Evolutionary conservation across 2,888 invertebrate species (phyloP), one percentile per base, ranked within the genome.

Genomic region (Brachypterus glaber): DNA sequence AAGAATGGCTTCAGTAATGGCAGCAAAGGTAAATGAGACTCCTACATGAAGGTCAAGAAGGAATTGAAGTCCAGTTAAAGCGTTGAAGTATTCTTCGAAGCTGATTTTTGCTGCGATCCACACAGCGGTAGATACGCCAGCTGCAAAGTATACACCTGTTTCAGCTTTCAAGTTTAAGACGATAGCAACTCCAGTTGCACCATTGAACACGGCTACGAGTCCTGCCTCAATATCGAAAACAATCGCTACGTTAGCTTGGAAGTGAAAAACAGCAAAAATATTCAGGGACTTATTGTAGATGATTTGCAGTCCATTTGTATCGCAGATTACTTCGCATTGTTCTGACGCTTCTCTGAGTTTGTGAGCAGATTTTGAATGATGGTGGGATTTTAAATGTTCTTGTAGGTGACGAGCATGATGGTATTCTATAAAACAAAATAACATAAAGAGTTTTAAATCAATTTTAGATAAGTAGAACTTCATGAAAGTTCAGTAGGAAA

Each of bases 211-310:
- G 2, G 29, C 48, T 2, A 42, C 40, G 11, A 49, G 26, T 12
- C 39, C 33, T 2, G 40, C 34, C 13, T 39, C 37, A 8, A 49
- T 13, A 17, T 49, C 46, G n/a, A 49, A 18, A 14, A 48, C 32
- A 9, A 49, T 13, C 9, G 48, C 45, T 15, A 47, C 42, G 1
- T 41, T 35, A 5, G 47, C 48, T 15, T 39, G 42, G 7, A 30
- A 11, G 31, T 51, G 49, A n/a, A 47, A 41, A 2, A 49, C 12
- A 9, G 29, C 46, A 1, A 51, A 11, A 7, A 49, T 33, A 13
- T 35, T 33, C 2, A 45, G 33, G 3, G 45, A 42, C 36, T 26
- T 18, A 21, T 46, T 48, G 15, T 37, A 18, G 25, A 30, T 21
- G 8, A 48, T 17, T 18, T 41, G 32, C n/a, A 49, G 17, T 11